phyloP scores from a whole-genome alignment of 2,888 invertebrate genomes.

The Lysandra coridon region DNA sequence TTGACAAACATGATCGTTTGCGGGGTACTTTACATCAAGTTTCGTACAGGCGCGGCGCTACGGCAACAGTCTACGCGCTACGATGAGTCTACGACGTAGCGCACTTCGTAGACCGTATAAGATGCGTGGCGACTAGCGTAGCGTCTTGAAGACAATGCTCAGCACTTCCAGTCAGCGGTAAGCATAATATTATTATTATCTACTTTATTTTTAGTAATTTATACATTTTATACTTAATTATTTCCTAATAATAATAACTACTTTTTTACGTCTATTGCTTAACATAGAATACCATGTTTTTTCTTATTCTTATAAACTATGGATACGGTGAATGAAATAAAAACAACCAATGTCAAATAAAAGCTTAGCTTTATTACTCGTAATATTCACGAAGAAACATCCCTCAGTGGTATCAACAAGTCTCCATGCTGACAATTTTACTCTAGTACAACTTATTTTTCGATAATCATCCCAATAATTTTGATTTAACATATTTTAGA shows the following conservation, averaged over 20 bases:
- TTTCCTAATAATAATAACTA: background rate
- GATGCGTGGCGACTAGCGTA: background rate
- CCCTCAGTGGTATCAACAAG: conserved; percentile 76
- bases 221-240: background rate
- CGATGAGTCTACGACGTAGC: background rate
- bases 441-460: conserved; percentile 65
- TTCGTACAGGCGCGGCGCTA: too few species aligned
- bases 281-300: background rate
- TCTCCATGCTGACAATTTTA: conserved; percentile 65
- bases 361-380: conserved; percentile 89
- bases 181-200: background rate
- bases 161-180: background rate
- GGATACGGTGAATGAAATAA: conserved; percentile 24
- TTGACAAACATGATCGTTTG: too few species aligned
- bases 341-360: conserved; percentile 77
- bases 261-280: background rate
- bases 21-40: too few species aligned
- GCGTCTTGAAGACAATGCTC: background rate
- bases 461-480: conserved; percentile 70
- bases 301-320: background rate
- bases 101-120: background rate
- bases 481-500: conserved; percentile 65
- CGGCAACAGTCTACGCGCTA: background rate
- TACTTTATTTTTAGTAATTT: background rate
- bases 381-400: conserved; percentile 84